Conservation (phyloP, 2,888 invertebrate species). For the Drosophila merina region DNA sequence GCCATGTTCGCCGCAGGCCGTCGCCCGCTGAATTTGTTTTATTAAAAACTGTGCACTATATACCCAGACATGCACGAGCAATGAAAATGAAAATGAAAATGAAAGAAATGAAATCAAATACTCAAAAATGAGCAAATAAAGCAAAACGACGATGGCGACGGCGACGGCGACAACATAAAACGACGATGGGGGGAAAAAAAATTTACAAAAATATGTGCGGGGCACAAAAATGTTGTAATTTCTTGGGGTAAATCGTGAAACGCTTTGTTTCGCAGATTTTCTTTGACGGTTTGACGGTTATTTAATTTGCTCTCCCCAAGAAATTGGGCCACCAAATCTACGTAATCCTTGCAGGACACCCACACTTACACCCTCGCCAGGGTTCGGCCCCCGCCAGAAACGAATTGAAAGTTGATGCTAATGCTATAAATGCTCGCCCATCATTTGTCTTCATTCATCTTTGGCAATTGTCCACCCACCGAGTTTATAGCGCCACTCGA, state of each 20-base stretch:
- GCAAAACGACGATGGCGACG: conserved; percentile 20
- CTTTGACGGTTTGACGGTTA: conserved; percentile 49
- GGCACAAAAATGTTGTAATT: conserved; percentile 27
- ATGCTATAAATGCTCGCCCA: conserved; percentile 33
- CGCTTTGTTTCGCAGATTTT: conserved; percentile 33
- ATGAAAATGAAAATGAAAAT: conserved; percentile 11
- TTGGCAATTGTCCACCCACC: conserved; percentile 32
- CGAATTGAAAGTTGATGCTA: conserved; percentile 33
- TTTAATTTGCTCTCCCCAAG: conserved; percentile 36
- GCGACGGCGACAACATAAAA: conserved; percentile 30
- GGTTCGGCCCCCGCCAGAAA: background rate
- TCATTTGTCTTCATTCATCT: conserved; percentile 42
- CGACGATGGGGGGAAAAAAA: conserved; percentile 27
- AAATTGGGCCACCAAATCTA: conserved; percentile 34
- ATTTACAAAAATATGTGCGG: conserved; percentile 20
- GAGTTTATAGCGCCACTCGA: conserved; percentile 25
- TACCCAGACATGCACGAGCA: conserved; percentile 23
- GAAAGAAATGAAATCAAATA: conserved; percentile 74
- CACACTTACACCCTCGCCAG: background rate
- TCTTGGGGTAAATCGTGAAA: conserved; percentile 32
- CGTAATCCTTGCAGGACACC: conserved; percentile 24
- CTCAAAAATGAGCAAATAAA: conserved; percentile 71
- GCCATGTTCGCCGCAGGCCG: conserved; percentile 76
- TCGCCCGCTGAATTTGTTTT: conserved; percentile 75
- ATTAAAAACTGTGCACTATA: conserved; percentile 70